phyloP scores from a whole-genome alignment of 2,113 vertebrate genomes.

The Perognathus longimembris region DNA sequence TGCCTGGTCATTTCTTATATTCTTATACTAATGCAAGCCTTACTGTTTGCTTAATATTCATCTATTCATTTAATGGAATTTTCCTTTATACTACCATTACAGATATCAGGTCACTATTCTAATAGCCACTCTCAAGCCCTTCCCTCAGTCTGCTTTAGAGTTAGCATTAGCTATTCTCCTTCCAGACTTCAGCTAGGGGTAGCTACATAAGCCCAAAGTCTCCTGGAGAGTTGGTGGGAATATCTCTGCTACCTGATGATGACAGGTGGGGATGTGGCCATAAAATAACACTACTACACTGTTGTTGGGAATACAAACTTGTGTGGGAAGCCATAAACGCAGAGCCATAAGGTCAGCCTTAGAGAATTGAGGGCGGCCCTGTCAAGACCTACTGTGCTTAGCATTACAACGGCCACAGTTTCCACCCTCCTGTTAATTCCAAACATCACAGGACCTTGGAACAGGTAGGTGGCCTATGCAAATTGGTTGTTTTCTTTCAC shows the following conservation, averaged over 20 bases:
- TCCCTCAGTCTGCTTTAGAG: neutral
- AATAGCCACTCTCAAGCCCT: neutral
- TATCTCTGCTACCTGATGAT: neutral
- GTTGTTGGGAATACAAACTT: no score
- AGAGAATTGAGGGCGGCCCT: no score
- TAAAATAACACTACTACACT: no score
- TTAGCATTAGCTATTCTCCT: neutral
- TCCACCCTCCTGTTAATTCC: no score
- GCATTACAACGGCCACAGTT: no score
- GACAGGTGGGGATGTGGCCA: no score
- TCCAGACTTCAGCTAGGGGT: neutral
- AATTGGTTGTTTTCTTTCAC: no score
- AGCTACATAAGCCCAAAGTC: neutral
- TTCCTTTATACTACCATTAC: neutral
- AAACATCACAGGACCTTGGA: no score
- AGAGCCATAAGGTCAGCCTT: no score
- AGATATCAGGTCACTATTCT: neutral
- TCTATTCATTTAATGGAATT: neutral
- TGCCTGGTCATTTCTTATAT: neutral
- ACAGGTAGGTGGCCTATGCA: no score
- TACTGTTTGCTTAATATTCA: neutral
- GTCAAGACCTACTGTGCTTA: no score
- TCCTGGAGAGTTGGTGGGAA: neutral
- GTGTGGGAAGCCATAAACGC: no score
- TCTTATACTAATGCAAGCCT: slow-evolving; percentile 13